Conservation (phyloP, 1,140 invertebrate genomes). For the Neodiprion pinetum region DNA sequence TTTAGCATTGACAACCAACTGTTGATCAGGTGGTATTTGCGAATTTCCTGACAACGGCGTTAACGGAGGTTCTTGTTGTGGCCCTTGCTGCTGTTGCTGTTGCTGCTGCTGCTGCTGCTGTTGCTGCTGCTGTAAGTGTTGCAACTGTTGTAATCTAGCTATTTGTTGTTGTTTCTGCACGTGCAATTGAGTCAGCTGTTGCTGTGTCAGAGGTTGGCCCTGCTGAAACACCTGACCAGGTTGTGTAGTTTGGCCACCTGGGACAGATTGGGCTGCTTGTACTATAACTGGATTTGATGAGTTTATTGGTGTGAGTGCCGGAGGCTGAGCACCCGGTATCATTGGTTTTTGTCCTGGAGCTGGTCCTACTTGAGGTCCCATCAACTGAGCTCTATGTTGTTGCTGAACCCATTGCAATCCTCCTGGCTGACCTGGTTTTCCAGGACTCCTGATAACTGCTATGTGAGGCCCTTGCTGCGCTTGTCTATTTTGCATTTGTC, state of each 20-base stretch:
- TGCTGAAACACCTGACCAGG: constrained; percentile 50
- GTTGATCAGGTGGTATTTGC: constrained; percentile 58
- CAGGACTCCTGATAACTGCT: constrained; percentile 60
- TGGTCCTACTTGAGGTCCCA: constrained; percentile 53
- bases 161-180: constrained; percentile 65
- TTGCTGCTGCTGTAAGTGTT: constrained; percentile 31
- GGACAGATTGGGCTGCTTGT: constrained; percentile 43
- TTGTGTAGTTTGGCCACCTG: constrained; percentile 43
- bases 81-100: constrained; percentile 39
- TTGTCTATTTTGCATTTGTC: constrained; percentile 63
- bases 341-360: constrained; percentile 50
- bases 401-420: constrained; percentile 59
- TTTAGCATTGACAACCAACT: constrained; percentile 83
- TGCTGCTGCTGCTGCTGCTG: constrained; percentile 47
- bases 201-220: constrained; percentile 48
- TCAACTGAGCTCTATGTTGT: constrained; percentile 61
- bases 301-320: constrained; percentile 55
- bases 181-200: constrained; percentile 54
- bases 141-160: constrained; percentile 48
- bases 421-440: constrained; percentile 59
- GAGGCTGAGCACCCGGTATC: constrained; percentile 56
- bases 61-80: constrained; percentile 48
- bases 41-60: constrained; percentile 50
- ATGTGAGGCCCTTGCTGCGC: constrained; percentile 62
- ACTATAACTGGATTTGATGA: constrained; percentile 55